A percentile compares a stretch with the other conserved stretches of the same genome.
phyloP scores from a whole-genome alignment of 2,888 invertebrate species.

The Temnothorax unifasciatus region DNA sequence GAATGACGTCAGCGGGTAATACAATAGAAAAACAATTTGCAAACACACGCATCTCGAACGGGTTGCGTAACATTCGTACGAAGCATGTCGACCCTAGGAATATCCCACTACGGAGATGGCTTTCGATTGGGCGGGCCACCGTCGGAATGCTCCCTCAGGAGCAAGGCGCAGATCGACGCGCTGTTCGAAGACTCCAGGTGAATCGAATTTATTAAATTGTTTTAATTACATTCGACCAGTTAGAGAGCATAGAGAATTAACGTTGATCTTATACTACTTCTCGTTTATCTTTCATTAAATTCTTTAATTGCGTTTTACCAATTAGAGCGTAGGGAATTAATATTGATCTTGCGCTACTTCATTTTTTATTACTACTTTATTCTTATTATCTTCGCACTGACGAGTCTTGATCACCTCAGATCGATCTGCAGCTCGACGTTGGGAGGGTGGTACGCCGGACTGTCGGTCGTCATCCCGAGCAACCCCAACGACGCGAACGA shows the following conservation, averaged over 20 bases:
- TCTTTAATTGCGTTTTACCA: not conserved
- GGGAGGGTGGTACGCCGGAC: slow-evolving; percentile 79
- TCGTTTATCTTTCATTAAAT: not conserved
- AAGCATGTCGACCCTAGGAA: slow-evolving; percentile 71
- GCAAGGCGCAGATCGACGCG: slow-evolving; percentile 90
- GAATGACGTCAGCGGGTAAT: slow-evolving; percentile 62
- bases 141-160: slow-evolving; percentile 84
- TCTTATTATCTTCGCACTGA: not conserved
- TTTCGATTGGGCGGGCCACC: slow-evolving; percentile 83
- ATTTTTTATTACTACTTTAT: not conserved
- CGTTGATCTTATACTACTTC: not conserved
- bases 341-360: not conserved
- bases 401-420: slow-evolving; percentile 55
- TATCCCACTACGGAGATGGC: slow-evolving; percentile 82
- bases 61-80: not conserved
- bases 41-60: not conserved
- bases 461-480: slow-evolving; percentile 70
- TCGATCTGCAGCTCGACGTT: slow-evolving; percentile 87
- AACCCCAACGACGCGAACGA: slow-evolving; percentile 83
- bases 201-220: not conserved
- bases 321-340: not conserved
- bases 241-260: not conserved
- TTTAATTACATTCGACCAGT: not conserved
- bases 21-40: slow-evolving; percentile 15
- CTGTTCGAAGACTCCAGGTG: slow-evolving; percentile 92